These are phyloP conservation scores for Myioborus melanocephalus DNA, from an alignment of 2,797 vertebrate genomes.

Conservation along the genomic window DNA sequence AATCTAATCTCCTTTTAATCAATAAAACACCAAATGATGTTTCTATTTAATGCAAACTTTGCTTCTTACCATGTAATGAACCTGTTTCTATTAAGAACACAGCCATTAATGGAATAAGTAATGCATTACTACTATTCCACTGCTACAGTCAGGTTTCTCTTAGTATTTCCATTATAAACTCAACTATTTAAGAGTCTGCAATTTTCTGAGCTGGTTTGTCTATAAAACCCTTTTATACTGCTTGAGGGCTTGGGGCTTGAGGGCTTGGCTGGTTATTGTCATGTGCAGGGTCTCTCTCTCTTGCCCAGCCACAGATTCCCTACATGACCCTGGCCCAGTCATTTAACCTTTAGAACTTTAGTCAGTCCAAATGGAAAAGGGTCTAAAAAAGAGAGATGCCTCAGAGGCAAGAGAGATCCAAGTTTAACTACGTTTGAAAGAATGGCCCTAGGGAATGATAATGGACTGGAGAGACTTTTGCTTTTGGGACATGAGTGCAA, in stretches of 20 bases:
- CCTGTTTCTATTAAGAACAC: constrained; percentile 71
- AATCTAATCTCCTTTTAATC: constrained; percentile 76
- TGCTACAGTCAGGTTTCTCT: constrained; percentile 39
- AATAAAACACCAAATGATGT: constrained; percentile 75
- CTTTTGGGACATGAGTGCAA: constrained; percentile 46
- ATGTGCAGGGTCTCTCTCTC: not conserved
- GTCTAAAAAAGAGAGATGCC: not conserved
- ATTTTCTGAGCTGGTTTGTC: constrained; percentile 16
- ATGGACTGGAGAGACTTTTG: constrained; percentile 27
- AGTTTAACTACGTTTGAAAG: constrained; percentile 43
- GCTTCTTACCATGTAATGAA: constrained; percentile 72
- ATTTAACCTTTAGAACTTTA: constrained; percentile 2
- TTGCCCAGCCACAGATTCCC: not conserved
- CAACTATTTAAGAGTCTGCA: constrained; percentile 24
- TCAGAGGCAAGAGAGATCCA: constrained; percentile 1
- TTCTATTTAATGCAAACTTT: constrained; percentile 76
- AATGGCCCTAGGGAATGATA: constrained; percentile 34
- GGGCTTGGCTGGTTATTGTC: not conserved
- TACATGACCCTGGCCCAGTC: not conserved
- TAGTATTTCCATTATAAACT: constrained; percentile 47
- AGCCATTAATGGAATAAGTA: constrained; percentile 69
- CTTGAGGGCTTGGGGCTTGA: not conserved
- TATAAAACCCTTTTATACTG: constrained; percentile 23
- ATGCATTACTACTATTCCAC: constrained; percentile 50
- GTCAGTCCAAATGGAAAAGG: constrained; percentile 9